A percentile compares a stretch with the other conserved stretches of the same genome.
phyloP scores from a whole-genome alignment of 2,888 invertebrate genomes.

The Diarsia brunnea region DNA sequence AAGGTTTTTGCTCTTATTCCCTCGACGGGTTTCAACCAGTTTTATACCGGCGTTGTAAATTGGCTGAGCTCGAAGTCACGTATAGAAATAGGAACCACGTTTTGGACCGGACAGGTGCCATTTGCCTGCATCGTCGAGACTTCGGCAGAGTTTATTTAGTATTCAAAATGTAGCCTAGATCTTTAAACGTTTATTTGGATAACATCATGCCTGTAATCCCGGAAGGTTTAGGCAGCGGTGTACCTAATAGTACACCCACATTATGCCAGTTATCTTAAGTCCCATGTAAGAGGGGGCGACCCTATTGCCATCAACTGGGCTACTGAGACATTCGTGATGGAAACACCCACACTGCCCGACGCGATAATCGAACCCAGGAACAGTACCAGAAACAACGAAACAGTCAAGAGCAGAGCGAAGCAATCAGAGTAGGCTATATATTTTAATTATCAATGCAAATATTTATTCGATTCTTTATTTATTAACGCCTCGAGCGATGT shows the following conservation, averaged over 20 bases:
- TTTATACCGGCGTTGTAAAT: constrained; percentile 35
- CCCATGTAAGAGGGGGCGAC: no score
- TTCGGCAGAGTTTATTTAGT: constrained; percentile 22
- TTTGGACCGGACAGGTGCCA: constrained; percentile 42
- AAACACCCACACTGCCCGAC: no score
- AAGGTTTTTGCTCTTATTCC: constrained; percentile 22
- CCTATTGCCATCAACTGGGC: no score
- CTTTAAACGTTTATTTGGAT: constrained; percentile 25
- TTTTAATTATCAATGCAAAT: constrained; percentile 30
- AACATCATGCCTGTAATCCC: neutral
- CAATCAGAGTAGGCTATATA: neutral
- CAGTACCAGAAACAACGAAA: no score
- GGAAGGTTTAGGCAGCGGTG: no score
- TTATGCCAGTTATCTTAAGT: no score
- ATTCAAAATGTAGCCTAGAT: constrained; percentile 34
- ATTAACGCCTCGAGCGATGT: constrained; percentile 22
- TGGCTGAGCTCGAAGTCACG: constrained; percentile 38
- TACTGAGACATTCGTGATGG: no score
- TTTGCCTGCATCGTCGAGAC: constrained; percentile 27
- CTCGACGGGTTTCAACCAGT: constrained; percentile 15
- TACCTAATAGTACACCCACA: no score
- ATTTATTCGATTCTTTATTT: constrained; percentile 25
- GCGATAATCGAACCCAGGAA: no score
- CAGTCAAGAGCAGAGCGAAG: neutral
- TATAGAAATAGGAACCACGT: constrained; percentile 46